phyloP scores from a whole-genome alignment of 2,888 invertebrate species.

The Apocheima hispidaria region DNA sequence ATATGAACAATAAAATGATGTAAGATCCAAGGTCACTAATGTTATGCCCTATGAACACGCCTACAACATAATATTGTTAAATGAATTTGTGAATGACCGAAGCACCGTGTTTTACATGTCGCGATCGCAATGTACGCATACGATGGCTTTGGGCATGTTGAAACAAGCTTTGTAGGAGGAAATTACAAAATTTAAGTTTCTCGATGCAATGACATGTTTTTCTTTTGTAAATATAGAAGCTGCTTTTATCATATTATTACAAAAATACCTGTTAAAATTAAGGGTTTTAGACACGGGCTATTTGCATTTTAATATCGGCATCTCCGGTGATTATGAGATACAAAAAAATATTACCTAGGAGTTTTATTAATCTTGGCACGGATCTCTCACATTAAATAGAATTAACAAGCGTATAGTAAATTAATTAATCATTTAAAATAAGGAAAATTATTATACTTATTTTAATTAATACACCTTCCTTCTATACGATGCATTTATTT shows the following conservation, averaged over 20 bases:
- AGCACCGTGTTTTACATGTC: conserved; percentile 55
- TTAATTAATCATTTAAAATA: conserved; percentile 63
- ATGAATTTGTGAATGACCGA: conserved; percentile 50
- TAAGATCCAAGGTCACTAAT: conserved; percentile 57
- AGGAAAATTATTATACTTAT: conserved; percentile 48
- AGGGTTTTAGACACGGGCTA: conserved; percentile 29
- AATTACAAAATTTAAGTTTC: conserved; percentile 46
- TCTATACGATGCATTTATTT: conserved; percentile 9
- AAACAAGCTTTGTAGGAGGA: conserved; percentile 56
- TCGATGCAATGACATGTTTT: conserved; percentile 22
- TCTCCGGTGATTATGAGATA: conserved; percentile 32
- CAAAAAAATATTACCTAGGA: conserved; percentile 32
- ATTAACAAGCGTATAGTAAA: conserved; percentile 64
- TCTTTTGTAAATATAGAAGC: conserved; percentile 23
- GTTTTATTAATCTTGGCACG: conserved; percentile 66
- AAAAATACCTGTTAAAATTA: conserved; percentile 27
- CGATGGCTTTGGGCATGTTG: conserved; percentile 54
- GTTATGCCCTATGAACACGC: conserved; percentile 53
- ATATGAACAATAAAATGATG: conserved; percentile 49
- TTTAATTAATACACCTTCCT: conserved; percentile 33
- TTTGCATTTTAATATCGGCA: conserved; percentile 25
- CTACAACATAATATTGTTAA: conserved; percentile 49
- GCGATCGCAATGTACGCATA: conserved; percentile 49
- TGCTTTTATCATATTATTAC: conserved; percentile 20
- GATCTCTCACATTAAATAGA: conserved; percentile 59